Base-by-base conservation (phyloP, 2,113 vertebrate genomes). In the Takifugu flavidus region DNA sequence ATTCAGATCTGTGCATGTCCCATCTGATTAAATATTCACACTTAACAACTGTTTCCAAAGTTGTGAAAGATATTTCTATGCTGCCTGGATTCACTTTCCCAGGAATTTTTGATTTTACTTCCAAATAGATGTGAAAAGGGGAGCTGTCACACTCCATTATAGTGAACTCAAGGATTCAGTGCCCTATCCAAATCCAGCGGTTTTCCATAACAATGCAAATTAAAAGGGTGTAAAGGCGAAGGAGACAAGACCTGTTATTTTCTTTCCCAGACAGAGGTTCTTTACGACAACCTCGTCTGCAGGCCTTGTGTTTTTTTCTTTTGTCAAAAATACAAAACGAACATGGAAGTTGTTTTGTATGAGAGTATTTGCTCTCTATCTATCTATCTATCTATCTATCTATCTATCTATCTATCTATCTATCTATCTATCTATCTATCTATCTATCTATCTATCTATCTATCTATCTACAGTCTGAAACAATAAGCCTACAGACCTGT, bases 161-260 rank as follows among this genome's bases (percentile, higher is more conserved):
- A 62, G 79, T 83, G 80, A 86, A 81, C 81, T 87, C 81, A 86
- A 86, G 84, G 88, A 86, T 86, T 84, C 74, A 78, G 73, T 84
- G 83, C 84, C 84, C 80, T 80, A 51, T 85, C 86, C 85, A 86
- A 78, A 87, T 88, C 85, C 88, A 88, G 86, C 5, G 79, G 85
- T 87, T 89, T 89, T 88, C 82, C 89, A 88, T 87, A 88, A 89
- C 89, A 89, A 89, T 87, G 72, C 78, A 83, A 87, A 83, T 85
- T 86, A 86, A 83, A 39, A 85, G 79, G 78, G 87, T 81, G 84
- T 74, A 88, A 85, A 86, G 76, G 83, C 44, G 72, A 81, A 82
- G 78, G 76, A 82, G 84, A 88, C 83, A 78, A 88, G 74, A 80
- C 77, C 84, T 84, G 78, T 80, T 83, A 85, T 84, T 80, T 80